Evolutionary conservation across 2,113 vertebrate genomes (phyloP).

Genomic region (Cromileptes altivelis): DNA sequence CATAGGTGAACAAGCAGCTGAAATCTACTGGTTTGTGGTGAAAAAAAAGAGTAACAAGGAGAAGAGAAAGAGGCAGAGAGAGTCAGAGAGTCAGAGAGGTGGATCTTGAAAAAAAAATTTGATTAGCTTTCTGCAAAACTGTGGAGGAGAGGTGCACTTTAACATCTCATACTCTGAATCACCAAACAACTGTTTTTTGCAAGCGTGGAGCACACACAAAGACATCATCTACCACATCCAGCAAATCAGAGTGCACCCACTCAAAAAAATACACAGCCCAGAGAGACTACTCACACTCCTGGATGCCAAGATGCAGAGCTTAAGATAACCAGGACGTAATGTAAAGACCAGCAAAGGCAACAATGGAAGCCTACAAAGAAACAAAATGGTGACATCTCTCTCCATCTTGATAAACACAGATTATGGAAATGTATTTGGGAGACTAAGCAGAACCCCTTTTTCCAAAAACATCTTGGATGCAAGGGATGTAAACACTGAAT

Average conservation of each 20-base stretch:
- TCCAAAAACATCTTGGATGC: neutral
- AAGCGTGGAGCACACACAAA: slow-evolving; percentile 26
- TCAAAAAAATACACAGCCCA: slow-evolving; percentile 36
- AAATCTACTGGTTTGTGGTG: slow-evolving; percentile 18
- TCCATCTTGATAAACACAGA: neutral
- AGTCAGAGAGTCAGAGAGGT: neutral
- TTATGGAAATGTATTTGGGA: neutral
- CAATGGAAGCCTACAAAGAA: neutral
- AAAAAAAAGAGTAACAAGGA: neutral
- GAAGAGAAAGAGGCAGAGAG: neutral
- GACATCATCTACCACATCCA: slow-evolving; percentile 24
- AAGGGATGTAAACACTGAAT: neutral
- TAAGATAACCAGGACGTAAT: neutral
- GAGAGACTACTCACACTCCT: slow-evolving; percentile 25
- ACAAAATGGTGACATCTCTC: neutral
- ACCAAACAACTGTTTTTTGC: slow-evolving; percentile 4
- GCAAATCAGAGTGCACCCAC: slow-evolving; percentile 29
- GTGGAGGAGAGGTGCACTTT: slow-evolving; percentile 24
- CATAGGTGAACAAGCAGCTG: slow-evolving; percentile 18
- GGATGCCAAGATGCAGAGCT: neutral
- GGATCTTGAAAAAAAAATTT: neutral
- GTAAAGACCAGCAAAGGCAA: neutral
- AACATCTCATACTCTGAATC: slow-evolving; percentile 3
- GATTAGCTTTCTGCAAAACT: neutral
- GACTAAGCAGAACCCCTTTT: neutral